Percentiles rank a stretch among this genome's conserved stretches.
phyloP scores from a whole-genome alignment of 2,797 vertebrate genomes.

The Adrianichthys oophorus region DNA sequence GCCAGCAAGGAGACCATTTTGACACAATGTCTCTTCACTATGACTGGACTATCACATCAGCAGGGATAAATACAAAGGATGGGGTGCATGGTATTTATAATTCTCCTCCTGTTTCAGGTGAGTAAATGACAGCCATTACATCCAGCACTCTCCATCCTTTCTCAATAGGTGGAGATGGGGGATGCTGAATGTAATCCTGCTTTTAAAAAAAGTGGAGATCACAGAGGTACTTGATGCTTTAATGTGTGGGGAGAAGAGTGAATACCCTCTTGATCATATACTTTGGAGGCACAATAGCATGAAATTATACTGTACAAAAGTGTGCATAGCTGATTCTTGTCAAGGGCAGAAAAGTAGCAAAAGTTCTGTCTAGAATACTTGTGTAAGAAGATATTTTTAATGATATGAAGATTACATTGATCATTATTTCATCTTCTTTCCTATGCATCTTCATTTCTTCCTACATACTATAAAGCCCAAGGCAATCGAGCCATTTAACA shows the following conservation, averaged over 20 bases:
- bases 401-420: conserved; percentile 35
- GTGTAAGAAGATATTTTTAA: conserved; percentile 29
- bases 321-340: conserved; percentile 5
- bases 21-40: conserved; percentile 50
- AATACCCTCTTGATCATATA: conserved; percentile 42
- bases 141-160: conserved; percentile 50
- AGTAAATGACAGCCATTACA: conserved; percentile 74
- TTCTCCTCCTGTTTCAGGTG: conserved; percentile 66
- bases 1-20: conserved; percentile 57
- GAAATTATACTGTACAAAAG: conserved; percentile 24
- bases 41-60: conserved; percentile 63
- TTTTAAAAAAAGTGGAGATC: conserved; percentile 60
- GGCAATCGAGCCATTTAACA: conserved; percentile 49
- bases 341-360: conserved; percentile 5
- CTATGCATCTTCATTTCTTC: conserved; percentile 21
- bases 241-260: conserved; percentile 48
- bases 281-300: conserved; percentile 27
- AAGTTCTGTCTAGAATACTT: conserved; percentile 6
- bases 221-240: conserved; percentile 59
- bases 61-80: conserved; percentile 70
- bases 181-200: conserved; percentile 59
- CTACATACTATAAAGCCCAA: conserved; percentile 30
- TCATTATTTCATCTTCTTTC: conserved; percentile 33
- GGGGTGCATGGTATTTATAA: conserved; percentile 60
- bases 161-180: conserved; percentile 55